Evolutionary conservation across 2,113 vertebrate genomes (phyloP).

Genomic region (Panthera leo): DNA sequence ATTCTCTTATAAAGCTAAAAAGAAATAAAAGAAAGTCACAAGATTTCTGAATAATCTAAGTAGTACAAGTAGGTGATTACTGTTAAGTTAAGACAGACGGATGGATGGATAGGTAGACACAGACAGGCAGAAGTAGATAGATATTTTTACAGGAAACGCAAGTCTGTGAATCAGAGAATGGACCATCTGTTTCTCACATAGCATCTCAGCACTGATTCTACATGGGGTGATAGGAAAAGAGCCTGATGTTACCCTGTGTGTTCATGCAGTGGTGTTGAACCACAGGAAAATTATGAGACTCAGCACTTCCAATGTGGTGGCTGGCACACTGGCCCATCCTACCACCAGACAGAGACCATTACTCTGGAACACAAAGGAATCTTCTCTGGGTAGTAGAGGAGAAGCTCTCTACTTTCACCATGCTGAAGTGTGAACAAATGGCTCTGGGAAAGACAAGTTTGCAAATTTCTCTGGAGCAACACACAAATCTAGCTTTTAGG

Average conservation of each 20-base stretch:
- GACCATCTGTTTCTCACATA: not conserved
- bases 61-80: not conserved
- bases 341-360: not conserved
- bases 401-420: not conserved
- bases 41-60: not conserved
- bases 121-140: not conserved
- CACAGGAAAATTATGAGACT: not conserved
- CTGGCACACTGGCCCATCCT: not conserved
- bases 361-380: not conserved
- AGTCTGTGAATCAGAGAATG: not conserved
- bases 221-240: not conserved
- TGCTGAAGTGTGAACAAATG: not conserved
- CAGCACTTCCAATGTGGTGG: not conserved
- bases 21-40: not conserved
- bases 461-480: not conserved
- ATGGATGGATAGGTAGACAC: not conserved
- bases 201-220: not conserved
- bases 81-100: not conserved
- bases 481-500: not conserved
- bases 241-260: not conserved
- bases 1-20: not conserved
- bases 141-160: not conserved
- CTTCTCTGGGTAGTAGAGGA: not conserved
- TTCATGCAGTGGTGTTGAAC: not conserved
- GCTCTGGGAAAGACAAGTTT: not conserved